Evolutionary conservation across 2,797 vertebrate genomes (phyloP).

Genomic region (Chromobotia macracanthus): DNA sequence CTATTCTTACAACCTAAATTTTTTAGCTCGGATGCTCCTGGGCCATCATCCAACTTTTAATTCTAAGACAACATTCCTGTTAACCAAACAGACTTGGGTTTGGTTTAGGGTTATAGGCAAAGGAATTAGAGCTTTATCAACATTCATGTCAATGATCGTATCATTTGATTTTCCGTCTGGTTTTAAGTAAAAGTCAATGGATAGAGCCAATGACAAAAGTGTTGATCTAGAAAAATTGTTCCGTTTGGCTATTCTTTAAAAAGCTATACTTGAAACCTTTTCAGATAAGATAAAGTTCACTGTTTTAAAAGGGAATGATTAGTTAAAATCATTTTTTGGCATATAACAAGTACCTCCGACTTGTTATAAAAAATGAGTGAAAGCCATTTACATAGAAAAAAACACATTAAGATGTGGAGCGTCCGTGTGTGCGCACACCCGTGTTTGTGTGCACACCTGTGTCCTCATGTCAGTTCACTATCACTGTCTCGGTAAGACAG

Average conservation of each 20-base stretch:
- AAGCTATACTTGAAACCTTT: no score
- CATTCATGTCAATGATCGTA: background rate
- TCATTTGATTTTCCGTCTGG: background rate
- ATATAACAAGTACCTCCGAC: conserved; percentile 32
- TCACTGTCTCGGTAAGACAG: conserved; percentile 29
- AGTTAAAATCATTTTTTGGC: background rate
- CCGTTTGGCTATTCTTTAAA: no score
- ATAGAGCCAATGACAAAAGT: background rate
- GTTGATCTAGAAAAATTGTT: no score
- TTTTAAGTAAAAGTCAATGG: background rate
- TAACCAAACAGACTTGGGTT: background rate
- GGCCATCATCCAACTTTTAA: background rate
- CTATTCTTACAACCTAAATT: no score
- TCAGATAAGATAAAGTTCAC: background rate
- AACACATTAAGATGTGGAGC: conserved; percentile 34
- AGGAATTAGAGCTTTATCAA: background rate
- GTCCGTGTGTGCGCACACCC: background rate
- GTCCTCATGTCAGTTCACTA: conserved; percentile 43
- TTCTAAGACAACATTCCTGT: background rate
- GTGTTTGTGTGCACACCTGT: conserved; percentile 23
- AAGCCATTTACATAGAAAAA: conserved; percentile 34
- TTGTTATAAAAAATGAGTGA: conserved; percentile 33
- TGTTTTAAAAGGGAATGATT: conserved; percentile 7
- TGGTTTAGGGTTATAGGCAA: background rate
- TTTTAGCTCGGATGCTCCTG: no score